Percentiles rank a stretch among this genome's conserved stretches.
Conservation (phyloP, 2,113 vertebrate species). For the Clinocottus analis region DNA sequence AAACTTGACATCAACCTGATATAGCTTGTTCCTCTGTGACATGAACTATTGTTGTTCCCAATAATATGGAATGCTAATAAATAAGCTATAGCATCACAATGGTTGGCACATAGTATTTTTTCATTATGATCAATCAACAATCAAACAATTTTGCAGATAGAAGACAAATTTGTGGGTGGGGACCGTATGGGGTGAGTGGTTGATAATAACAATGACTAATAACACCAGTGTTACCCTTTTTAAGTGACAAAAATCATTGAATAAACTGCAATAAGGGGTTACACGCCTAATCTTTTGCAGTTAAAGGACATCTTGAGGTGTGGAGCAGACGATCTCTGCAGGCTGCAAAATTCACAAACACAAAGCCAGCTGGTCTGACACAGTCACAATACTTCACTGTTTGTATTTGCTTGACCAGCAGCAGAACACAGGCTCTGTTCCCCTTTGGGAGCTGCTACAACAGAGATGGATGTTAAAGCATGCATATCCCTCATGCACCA, state of each 20-base stretch:
- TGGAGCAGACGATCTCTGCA: conserved; percentile 79
- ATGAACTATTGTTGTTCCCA: neutral
- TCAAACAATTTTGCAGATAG: neutral
- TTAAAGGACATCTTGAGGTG: conserved; percentile 80
- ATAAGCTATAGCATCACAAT: neutral
- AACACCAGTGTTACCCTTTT: conserved; percentile 19
- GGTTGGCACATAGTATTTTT: neutral
- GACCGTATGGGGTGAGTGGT: neutral
- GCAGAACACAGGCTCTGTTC: conserved; percentile 71
- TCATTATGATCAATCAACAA: neutral
- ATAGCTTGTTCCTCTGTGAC: neutral
- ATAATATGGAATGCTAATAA: neutral
- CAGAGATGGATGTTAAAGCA: conserved; percentile 69
- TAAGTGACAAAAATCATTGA: conserved; percentile 2
- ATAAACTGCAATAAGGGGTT: conserved; percentile 63
- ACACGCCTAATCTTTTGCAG: conserved; percentile 74
- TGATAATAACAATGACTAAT: conserved; percentile 24
- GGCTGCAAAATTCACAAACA: conserved; percentile 75
- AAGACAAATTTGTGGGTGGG: neutral
- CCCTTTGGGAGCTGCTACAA: conserved; percentile 68
- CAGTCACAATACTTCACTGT: conserved; percentile 83
- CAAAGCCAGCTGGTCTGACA: conserved; percentile 78
- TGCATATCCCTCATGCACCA: conserved; percentile 65
- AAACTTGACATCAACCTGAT: neutral
- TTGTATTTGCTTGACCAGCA: conserved; percentile 74